A percentile compares a stretch with the other conserved stretches of the same genome.
Conservation (phyloP, 2,888 invertebrate genomes). For the Drosophila cyrtoloma region DNA sequence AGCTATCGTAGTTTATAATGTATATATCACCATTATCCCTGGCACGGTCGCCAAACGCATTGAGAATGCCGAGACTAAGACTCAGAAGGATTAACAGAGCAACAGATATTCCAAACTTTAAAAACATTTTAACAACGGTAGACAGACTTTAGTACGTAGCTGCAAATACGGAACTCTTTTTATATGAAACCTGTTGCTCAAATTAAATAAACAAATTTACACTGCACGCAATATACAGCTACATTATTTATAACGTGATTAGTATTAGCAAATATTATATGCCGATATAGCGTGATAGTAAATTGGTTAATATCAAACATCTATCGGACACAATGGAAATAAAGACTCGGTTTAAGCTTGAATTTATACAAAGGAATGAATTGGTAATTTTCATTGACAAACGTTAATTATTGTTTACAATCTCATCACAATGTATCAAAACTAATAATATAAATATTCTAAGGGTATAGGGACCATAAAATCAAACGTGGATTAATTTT, state of each 20-base stretch:
- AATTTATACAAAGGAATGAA: background rate
- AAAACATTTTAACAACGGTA: constrained; percentile 43
- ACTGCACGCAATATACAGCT: constrained; percentile 53
- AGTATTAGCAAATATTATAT: constrained; percentile 24
- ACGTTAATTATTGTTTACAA: background rate
- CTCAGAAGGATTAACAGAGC: constrained; percentile 23
- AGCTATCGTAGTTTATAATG: constrained; percentile 67
- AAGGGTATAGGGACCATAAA: background rate
- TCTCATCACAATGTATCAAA: background rate
- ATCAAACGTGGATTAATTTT: background rate
- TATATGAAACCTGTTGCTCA: constrained; percentile 26
- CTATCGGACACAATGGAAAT: constrained; percentile 27
- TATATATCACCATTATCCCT: constrained; percentile 81
- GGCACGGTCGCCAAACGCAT: constrained; percentile 54
- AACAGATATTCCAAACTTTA: constrained; percentile 9
- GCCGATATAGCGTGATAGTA: constrained; percentile 47
- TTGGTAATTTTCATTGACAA: background rate
- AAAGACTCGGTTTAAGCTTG: background rate
- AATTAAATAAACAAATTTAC: constrained; percentile 14
- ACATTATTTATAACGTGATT: constrained; percentile 4
- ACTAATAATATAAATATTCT: background rate
- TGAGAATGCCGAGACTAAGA: background rate
- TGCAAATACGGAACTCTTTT: constrained; percentile 17
- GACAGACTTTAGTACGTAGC: constrained; percentile 5
- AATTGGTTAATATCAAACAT: constrained; percentile 30